Conservation (phyloP, 2,113 vertebrate genomes). For the Chinchilla lanigera region DNA sequence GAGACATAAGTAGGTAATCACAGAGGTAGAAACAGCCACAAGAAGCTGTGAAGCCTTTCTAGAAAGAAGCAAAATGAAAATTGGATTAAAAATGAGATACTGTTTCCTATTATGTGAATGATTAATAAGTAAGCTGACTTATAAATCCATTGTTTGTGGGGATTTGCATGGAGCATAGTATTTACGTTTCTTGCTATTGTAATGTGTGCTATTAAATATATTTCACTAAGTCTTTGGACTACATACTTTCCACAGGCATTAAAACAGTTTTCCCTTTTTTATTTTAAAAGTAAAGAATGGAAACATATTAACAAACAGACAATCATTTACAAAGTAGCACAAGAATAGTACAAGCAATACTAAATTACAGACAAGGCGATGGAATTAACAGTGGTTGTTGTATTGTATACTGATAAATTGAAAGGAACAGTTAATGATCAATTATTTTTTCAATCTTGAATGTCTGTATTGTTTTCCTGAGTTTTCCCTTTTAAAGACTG, state of each 20-base stretch:
- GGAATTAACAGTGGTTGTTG: no score
- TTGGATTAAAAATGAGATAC: neutral
- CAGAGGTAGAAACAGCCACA: neutral
- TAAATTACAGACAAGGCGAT: no score
- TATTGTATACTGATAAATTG: no score
- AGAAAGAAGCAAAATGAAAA: neutral
- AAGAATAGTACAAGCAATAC: no score
- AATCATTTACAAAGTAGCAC: no score
- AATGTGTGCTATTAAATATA: neutral
- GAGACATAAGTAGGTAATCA: neutral
- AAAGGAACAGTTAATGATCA: no score
- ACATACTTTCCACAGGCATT: neutral
- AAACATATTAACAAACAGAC: no score
- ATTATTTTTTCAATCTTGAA: no score
- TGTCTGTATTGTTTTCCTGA: no score
- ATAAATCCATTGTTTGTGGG: neutral
- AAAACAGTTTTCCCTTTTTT: neutral
- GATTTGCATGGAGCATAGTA: accelerated
- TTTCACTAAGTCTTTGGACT: neutral
- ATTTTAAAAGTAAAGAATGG: no score
- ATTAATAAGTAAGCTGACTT: neutral
- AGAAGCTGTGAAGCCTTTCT: neutral
- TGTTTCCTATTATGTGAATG: neutral
- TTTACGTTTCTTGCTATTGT: neutral
- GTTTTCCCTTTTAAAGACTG: neutral